Conservation (phyloP, 2,797 vertebrate genomes). For the Craterocephalus amniculus region DNA sequence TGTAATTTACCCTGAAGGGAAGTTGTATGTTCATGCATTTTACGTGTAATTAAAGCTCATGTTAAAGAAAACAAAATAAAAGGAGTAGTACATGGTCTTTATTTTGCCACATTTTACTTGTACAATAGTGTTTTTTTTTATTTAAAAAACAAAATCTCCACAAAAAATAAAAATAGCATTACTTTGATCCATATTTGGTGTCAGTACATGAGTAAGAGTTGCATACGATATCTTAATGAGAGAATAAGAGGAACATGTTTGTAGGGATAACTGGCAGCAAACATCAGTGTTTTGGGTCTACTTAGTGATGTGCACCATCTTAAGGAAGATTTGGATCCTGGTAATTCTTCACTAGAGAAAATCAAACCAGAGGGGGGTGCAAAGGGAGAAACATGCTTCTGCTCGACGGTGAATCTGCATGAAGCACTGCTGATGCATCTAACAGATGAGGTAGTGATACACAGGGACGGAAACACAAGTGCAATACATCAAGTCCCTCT, state of each 20-base stretch:
- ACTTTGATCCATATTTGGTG: constrained; percentile 6
- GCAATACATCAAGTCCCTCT: constrained; percentile 60
- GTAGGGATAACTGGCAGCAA: constrained; percentile 5
- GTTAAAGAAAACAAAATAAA: not conserved
- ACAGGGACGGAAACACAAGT: constrained; percentile 60
- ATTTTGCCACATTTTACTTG: constrained; percentile 31
- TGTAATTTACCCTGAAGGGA: constrained; percentile 50
- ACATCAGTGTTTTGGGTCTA: constrained; percentile 9
- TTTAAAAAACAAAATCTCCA: constrained; percentile 6
- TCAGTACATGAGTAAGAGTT: not conserved
- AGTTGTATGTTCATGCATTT: constrained; percentile 4
- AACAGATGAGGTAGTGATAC: constrained; percentile 69
- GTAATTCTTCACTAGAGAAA: not conserved
- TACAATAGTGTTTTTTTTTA: not conserved
- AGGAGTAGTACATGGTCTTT: constrained; percentile 32
- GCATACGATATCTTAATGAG: constrained; percentile 31
- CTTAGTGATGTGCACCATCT: not conserved
- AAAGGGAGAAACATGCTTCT: not conserved
- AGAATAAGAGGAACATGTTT: constrained; percentile 19
- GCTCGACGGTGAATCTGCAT: not conserved
- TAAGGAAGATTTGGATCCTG: not conserved
- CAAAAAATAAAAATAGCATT: not conserved
- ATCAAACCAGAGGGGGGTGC: not conserved
- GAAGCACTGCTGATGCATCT: constrained; percentile 25
- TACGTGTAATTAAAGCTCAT: constrained; percentile 8